Evolutionary conservation across 2,113 vertebrate species (phyloP), one percentile per base, ranked within the genome.

Genomic region (Brachypteracias leptosomus): DNA sequence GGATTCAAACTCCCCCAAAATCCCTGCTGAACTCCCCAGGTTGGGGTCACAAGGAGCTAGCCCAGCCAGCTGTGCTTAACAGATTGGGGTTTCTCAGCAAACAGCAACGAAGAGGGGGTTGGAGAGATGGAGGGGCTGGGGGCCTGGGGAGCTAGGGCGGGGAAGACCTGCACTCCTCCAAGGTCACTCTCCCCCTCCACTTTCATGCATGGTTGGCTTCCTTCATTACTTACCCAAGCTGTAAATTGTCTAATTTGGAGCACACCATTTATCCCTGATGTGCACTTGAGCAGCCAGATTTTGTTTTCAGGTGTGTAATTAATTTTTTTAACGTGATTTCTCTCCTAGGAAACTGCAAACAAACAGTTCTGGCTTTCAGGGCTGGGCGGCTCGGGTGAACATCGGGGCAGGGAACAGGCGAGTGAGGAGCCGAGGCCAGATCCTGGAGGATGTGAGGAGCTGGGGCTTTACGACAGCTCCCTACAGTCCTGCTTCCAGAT

Each of bases 231-330:
- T 95, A 95, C 57, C 96, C 95, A 92, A 96, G 95, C 96, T 96
- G 89, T 88, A 95, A 96, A 96, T 94, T 90, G 95, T 92, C 96
- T 97, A 88, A 96, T 96, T 96, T 95, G 90, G 82, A 97, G 91
- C 74, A 95, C 94, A 91, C 79, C 88, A 89, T 97, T 97, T 96
- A 96, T 96, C 96, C 96, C 97, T 94, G 95, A 97, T 96, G 95
- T 96, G 94, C 95, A 86, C 86, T 97, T 96, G 86, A 97, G 95
- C 96, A 94, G 95, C 85, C 94, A 96, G 94, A 86, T 97, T 97
- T 97, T 97, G 97, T 97, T 97, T 97, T 96, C 97, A 97, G 97
- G 97, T 97, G 95, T 96, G 95, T 97, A 97, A 97, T 97, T 97
- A 97, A 97, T 95, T 96, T 97, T 96, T 97, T 96, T 89, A 96